phyloP scores from a whole-genome alignment of 2,797 vertebrate species.

The Trematomus bernacchii region DNA sequence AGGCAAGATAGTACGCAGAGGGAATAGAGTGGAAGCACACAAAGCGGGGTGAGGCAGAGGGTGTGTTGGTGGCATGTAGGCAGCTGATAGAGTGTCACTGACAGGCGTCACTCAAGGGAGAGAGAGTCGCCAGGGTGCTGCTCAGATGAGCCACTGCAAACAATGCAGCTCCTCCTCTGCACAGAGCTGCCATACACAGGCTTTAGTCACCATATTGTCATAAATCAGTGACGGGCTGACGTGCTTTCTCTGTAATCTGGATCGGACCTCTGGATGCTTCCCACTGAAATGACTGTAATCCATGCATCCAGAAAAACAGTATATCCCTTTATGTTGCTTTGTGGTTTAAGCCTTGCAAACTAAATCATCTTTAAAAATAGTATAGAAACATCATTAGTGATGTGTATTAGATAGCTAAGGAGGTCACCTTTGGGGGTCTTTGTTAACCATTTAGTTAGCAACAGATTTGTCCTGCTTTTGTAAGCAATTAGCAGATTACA shows the following conservation, averaged over 20 bases:
- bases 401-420: background rate
- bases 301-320: background rate
- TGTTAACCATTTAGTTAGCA: conserved; percentile 21
- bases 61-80: conserved; percentile 70
- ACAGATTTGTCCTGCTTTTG: conserved; percentile 22
- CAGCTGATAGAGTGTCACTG: conserved; percentile 78
- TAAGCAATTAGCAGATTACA: conserved; percentile 38
- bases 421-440: background rate
- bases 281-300: conserved; percentile 16
- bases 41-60: conserved; percentile 63
- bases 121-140: conserved; percentile 57
- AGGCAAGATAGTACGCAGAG: conserved; percentile 34
- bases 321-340: background rate
- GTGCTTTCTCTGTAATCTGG: conserved; percentile 22
- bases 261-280: conserved; percentile 28
- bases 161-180: conserved; percentile 55
- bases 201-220: conserved; percentile 45
- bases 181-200: conserved; percentile 26
- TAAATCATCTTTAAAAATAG: background rate
- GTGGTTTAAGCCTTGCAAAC: background rate
- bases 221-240: conserved; percentile 34
- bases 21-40: conserved; percentile 48
- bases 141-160: conserved; percentile 68
- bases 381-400: background rate
- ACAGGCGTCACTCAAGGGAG: conserved; percentile 77